A percentile compares a stretch with the other conserved stretches of the same genome.
phyloP scores from a whole-genome alignment of 1,140 invertebrate genomes.

The Nomia melanderi region DNA sequence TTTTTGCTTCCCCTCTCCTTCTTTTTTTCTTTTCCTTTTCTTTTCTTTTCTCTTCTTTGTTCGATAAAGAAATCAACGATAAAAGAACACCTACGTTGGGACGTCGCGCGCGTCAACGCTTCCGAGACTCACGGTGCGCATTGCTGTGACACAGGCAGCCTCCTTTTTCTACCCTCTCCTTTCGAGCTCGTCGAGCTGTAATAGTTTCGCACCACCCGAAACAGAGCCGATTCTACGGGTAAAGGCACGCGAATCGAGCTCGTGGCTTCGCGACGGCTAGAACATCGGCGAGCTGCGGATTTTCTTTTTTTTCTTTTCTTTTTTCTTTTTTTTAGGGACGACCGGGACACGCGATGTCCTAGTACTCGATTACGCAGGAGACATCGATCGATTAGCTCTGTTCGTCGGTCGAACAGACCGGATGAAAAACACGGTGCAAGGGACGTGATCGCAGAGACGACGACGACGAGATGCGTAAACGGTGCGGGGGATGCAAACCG shows the following conservation, averaged over 20 bases:
- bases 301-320: no score
- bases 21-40: background rate
- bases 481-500: no score
- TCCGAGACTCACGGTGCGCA: conserved; percentile 65
- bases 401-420: no score
- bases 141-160: conserved; percentile 62
- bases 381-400: conserved; percentile 7
- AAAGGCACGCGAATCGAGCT: conserved; percentile 7
- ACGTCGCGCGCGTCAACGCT: conserved; percentile 62
- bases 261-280: background rate
- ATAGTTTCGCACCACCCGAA: background rate
- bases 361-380: background rate
- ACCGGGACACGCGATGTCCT: background rate
- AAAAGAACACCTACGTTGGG: conserved; percentile 56
- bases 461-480: no score
- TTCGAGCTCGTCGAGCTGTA: conserved; percentile 38
- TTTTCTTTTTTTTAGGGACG: no score
- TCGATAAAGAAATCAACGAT: conserved; percentile 36
- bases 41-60: background rate
- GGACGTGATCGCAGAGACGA: no score
- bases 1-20: background rate
- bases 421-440: no score
- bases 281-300: conserved; percentile 10
- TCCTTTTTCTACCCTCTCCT: conserved; percentile 47
- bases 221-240: conserved; percentile 8